Evolutionary conservation across 1,140 invertebrate genomes (phyloP).

Genomic region (Parasteatoda tepidariorum): DNA sequence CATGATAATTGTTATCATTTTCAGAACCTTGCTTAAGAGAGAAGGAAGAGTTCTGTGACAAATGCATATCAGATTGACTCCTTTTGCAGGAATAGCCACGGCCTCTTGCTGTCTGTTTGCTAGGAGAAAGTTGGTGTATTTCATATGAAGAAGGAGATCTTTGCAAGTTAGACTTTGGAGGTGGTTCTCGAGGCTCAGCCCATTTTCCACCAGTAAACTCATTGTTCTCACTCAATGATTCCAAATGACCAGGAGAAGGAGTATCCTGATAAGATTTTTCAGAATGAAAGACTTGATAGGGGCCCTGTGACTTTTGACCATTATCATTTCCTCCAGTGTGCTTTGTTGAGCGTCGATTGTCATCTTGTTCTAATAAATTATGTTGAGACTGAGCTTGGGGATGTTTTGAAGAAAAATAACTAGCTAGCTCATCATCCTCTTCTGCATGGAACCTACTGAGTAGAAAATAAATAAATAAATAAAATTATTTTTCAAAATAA

Average conservation of each 20-base stretch:
- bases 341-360: constrained; percentile 40
- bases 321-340: background rate
- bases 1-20: constrained; percentile 49
- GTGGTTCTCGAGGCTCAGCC: constrained; percentile 46
- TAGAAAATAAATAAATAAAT: too few relatives aligned
- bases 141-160: constrained; percentile 56
- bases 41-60: constrained; percentile 5
- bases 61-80: constrained; percentile 47
- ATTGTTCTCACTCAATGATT: constrained; percentile 47
- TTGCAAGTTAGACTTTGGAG: constrained; percentile 25
- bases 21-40: background rate
- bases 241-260: constrained; percentile 33
- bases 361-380: constrained; percentile 47
- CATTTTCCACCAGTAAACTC: constrained; percentile 53
- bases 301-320: constrained; percentile 18
- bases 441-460: constrained; percentile 31
- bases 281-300: constrained; percentile 15
- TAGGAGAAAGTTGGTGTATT: constrained; percentile 54
- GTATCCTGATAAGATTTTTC: constrained; percentile 24
- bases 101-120: constrained; percentile 25
- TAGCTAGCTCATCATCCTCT: constrained; percentile 58
- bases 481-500: background rate
- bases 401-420: constrained; percentile 58
- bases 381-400: constrained; percentile 44
- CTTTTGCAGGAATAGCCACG: constrained; percentile 44